Evolutionary conservation across 2,888 invertebrate species (phyloP).

Genomic region (Sipha maydis): DNA sequence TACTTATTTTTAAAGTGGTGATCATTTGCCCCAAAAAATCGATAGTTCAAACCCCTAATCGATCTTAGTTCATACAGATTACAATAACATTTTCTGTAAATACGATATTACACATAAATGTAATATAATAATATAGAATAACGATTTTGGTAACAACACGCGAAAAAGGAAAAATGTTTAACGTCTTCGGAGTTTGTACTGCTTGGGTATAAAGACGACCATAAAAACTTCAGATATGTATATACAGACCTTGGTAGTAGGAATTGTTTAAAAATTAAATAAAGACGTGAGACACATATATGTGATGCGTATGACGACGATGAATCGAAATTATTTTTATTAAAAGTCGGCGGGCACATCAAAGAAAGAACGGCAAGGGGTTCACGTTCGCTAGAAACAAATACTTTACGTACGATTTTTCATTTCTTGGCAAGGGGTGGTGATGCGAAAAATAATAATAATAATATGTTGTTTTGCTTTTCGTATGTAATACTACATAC

Average conservation of each 20-base stretch:
- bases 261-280: slow-evolving; percentile 3
- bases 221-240: not conserved
- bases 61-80: too few species aligned
- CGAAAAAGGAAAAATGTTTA: not conserved
- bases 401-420: not conserved
- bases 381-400: not conserved
- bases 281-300: not conserved
- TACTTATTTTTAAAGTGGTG: too few species aligned
- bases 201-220: not conserved
- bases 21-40: too few species aligned
- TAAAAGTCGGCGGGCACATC: slow-evolving; percentile 13
- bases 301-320: not conserved
- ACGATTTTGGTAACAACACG: not conserved
- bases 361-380: slow-evolving; percentile 7
- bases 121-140: too few species aligned
- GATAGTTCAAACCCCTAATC: too few species aligned
- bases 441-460: not conserved
- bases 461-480: not conserved
- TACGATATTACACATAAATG: too few species aligned
- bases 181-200: not conserved
- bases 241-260: not conserved
- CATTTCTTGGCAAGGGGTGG: not conserved
- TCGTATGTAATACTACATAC: not conserved
- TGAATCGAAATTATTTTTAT: slow-evolving; percentile 38
- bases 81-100: too few species aligned